Evolutionary conservation across 30 jellyfish, hydroid and myxozoan species (phyloP), one percentile per base, ranked within the genome.

Genomic region (Turritopsis rubra): DNA sequence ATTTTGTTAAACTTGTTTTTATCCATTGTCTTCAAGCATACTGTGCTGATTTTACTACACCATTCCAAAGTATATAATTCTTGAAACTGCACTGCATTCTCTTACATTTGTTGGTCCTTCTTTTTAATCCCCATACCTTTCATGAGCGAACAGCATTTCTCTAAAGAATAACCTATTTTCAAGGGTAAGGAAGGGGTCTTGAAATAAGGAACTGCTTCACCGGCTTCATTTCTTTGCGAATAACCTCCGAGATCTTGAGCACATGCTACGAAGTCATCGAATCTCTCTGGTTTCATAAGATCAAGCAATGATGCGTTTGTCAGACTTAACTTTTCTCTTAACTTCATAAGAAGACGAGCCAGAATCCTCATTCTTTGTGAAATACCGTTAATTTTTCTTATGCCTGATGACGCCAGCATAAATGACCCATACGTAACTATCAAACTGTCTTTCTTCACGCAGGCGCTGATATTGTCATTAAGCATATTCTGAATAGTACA

Each of bases 291-390:
- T 28, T 71, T 74, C 21, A 73, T 25, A 27, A 25, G 75, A 29
- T 83, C 85, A 26, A 75, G 27, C 20, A 72, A 80, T 28, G 79
- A 81, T 23, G 82, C 78, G 30, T 52, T 13, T 25, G 65, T 76
- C 1, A 60, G 30, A 41, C 31, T 31, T 22, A 82, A 18, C 22
- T 29, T 17, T 22, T 72, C 80, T 24, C 89, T 25, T n/a, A 87
- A n/a, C 65, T 82, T 65, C 52, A 81, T 72, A 26, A 82, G 70
- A 22, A 87, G 83, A 26, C 90, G 75, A 53, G 95, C 86, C 4
- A 87, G 79, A 73, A 82, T 65, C 70, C 90, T 65, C 93, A 85
- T 85, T 30, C 72, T 74, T 74, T 74, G 82, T 19, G 71, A 74
- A n/a, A 74, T 74, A n/a, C 65, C 82, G 24, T 74, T 74, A 8